phyloP scores from a whole-genome alignment of 2,888 invertebrate species.

The Leucozona laternaria region DNA sequence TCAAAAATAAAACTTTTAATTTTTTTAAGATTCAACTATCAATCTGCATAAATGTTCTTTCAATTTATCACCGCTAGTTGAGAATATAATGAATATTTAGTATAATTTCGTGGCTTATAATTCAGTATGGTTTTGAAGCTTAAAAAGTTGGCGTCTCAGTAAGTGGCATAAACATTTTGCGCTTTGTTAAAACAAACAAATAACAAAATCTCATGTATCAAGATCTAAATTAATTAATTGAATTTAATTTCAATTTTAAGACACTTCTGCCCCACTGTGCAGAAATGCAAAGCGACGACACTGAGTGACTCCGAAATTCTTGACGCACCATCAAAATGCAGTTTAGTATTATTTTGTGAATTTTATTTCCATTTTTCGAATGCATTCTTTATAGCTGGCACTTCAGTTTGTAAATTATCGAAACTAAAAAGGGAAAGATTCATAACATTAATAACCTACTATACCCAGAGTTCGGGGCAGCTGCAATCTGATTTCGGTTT shows the following conservation, averaged over 20 bases:
- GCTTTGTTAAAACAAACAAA: background rate
- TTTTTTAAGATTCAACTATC: too few relatives aligned
- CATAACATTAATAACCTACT: constrained; percentile 72
- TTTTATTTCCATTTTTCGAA: constrained; percentile 47
- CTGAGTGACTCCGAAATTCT: constrained; percentile 46
- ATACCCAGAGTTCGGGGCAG: constrained; percentile 27
- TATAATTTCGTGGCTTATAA: too few relatives aligned
- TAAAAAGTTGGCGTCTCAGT: too few relatives aligned
- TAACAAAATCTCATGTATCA: background rate
- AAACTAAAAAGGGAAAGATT: constrained; percentile 51
- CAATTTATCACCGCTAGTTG: too few relatives aligned
- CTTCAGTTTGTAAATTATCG: constrained; percentile 60
- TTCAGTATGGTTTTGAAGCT: too few relatives aligned
- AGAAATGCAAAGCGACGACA: background rate
- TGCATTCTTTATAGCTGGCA: constrained; percentile 44
- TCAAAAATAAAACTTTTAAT: too few relatives aligned
- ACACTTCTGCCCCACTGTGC: background rate
- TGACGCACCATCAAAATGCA: constrained; percentile 60
- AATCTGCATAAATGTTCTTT: too few relatives aligned
- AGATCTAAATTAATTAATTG: background rate
- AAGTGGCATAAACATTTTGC: background rate
- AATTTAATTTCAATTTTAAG: background rate
- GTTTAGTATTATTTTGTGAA: constrained; percentile 41
- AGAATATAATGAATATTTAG: too few relatives aligned
- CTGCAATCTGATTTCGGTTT: constrained; percentile 38